Evolutionary conservation across 64 coral and sea anemone species (phyloP).

Genomic region (Cladopsammia gracilis): DNA sequence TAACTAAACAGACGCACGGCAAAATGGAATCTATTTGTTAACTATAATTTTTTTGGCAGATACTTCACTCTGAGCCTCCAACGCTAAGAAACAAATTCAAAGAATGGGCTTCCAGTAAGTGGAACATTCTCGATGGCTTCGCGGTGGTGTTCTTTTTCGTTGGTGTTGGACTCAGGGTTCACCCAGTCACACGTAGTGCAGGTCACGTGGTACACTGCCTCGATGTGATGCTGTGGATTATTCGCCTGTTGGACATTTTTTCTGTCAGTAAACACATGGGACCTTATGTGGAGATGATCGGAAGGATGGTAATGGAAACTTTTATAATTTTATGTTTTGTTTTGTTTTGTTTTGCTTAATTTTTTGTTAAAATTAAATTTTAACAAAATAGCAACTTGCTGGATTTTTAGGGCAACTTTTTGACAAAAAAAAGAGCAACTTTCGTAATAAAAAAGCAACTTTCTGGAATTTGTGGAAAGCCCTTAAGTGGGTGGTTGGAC

Average conservation of each 20-base stretch:
- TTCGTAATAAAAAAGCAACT: too few relatives aligned
- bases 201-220: slow-evolving; percentile 91
- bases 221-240: slow-evolving; percentile 95
- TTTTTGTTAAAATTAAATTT: too few relatives aligned
- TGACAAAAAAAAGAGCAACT: too few relatives aligned
- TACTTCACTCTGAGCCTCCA: slow-evolving; percentile 52
- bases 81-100: slow-evolving; percentile 34
- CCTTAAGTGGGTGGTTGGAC: too few relatives aligned
- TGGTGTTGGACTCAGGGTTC: slow-evolving; percentile 78
- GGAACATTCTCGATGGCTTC: slow-evolving; percentile 91
- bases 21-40: neutral
- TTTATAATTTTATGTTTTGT: neutral
- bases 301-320: slow-evolving; percentile 68
- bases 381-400: too few relatives aligned
- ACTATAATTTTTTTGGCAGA: neutral
- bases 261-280: slow-evolving; percentile 94
- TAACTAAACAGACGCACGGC: too few relatives aligned
- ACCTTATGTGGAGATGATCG: slow-evolving; percentile 96
- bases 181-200: slow-evolving; percentile 62
- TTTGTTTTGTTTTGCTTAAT: too few relatives aligned
- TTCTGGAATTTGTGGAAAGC: too few relatives aligned
- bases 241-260: slow-evolving; percentile 86
- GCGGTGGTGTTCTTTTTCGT: slow-evolving; percentile 87
- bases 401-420: too few relatives aligned
- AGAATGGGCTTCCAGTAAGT: slow-evolving; percentile 93